Percentiles rank a stretch among this genome's conserved stretches.
Conservation (phyloP, 2,888 invertebrate species). For the Drosophila formosana region DNA sequence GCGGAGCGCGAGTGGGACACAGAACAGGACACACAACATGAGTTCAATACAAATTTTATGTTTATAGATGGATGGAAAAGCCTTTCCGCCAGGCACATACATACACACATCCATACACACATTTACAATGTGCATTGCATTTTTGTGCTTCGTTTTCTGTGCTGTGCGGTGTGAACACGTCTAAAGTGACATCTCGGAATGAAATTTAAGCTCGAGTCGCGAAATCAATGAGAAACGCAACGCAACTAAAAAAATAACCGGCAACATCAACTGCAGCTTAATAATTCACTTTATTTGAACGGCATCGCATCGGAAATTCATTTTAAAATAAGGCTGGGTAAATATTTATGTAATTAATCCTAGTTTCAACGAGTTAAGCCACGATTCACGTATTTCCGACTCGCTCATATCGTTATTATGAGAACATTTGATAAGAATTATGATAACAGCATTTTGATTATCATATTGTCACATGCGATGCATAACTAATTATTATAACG, state of each 20-base stretch:
- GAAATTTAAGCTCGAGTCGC: background rate
- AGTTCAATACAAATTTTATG: slow-evolving; percentile 48
- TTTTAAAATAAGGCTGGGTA: slow-evolving; percentile 16
- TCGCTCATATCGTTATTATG: background rate
- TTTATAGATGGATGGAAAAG: slow-evolving; percentile 53
- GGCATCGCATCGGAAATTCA: slow-evolving; percentile 15
- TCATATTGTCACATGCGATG: slow-evolving; percentile 76
- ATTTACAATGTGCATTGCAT: slow-evolving; percentile 19
- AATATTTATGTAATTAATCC: slow-evolving; percentile 6
- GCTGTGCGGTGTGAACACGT: background rate
- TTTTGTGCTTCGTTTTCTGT: slow-evolving; percentile 26
- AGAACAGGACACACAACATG: slow-evolving; percentile 22
- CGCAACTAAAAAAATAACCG: slow-evolving; percentile 27
- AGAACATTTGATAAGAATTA: slow-evolving; percentile 51
- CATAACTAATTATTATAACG: slow-evolving; percentile 78
- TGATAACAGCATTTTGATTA: slow-evolving; percentile 69
- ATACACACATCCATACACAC: slow-evolving; percentile 8
- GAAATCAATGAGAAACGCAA: slow-evolving; percentile 18
- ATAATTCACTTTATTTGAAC: slow-evolving; percentile 38
- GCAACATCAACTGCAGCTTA: slow-evolving; percentile 32
- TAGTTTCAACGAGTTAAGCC: background rate
- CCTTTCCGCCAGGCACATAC: slow-evolving; percentile 22
- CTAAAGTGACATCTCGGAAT: slow-evolving; percentile 1
- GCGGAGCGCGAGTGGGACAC: slow-evolving; percentile 23
- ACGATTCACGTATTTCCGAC: background rate